Conservation (phyloP, 2,797 vertebrate species). For the Hyperoplus lanceolatus region DNA sequence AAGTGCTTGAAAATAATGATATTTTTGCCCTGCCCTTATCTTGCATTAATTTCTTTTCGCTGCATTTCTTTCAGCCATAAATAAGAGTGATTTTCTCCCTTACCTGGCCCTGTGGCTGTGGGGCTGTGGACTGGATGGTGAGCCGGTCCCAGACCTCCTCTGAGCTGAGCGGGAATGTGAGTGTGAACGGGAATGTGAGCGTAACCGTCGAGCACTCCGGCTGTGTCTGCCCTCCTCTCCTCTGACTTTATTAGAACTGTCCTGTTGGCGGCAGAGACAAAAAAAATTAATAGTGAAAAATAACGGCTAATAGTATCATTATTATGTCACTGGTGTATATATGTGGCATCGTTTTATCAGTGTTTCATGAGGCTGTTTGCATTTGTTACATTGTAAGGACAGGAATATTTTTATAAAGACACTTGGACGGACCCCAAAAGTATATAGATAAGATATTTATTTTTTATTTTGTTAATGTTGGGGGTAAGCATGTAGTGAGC, state of each 20-base stretch:
- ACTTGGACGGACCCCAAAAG: background rate
- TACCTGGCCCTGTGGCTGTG: background rate
- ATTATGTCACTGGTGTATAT: background rate
- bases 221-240: slow-evolving; percentile 42
- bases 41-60: too few species aligned
- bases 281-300: background rate
- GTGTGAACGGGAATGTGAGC: slow-evolving; percentile 69
- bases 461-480: too few species aligned
- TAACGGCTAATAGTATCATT: background rate
- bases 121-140: slow-evolving; percentile 47
- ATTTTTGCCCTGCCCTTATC: too few species aligned
- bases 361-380: background rate
- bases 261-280: slow-evolving; percentile 48
- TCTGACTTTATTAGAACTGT: slow-evolving; percentile 66
- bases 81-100: too few species aligned
- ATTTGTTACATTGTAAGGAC: background rate
- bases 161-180: slow-evolving; percentile 58
- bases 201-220: slow-evolving; percentile 40
- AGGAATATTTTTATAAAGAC: background rate
- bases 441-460: too few species aligned
- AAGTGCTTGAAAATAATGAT: too few species aligned
- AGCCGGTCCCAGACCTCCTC: slow-evolving; percentile 8
- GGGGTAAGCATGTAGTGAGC: too few species aligned
- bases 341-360: background rate
- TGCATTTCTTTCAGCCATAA: too few species aligned